phyloP scores from a whole-genome alignment of 2,113 vertebrate genomes.

The Zapornia atra region DNA sequence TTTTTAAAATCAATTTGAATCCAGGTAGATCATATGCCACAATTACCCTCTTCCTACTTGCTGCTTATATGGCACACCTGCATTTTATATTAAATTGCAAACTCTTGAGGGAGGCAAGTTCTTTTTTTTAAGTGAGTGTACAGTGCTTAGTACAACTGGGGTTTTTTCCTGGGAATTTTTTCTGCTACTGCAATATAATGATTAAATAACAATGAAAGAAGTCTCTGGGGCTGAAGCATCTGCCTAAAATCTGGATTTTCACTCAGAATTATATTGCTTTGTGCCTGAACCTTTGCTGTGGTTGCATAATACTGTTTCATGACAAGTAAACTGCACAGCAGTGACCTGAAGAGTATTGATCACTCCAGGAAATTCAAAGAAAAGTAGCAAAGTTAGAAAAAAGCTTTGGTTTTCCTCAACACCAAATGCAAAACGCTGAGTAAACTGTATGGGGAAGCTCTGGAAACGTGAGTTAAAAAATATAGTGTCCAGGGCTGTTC shows the following conservation, averaged over 20 bases:
- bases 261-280: background rate
- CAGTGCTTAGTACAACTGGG: background rate
- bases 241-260: constrained; percentile 28
- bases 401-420: background rate
- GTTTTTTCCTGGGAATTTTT: background rate
- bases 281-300: background rate
- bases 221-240: background rate
- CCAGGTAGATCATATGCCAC: background rate
- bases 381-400: constrained; percentile 16
- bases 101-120: background rate
- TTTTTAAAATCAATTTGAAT: background rate
- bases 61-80: background rate
- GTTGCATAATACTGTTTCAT: background rate
- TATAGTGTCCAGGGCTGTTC: background rate
- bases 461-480: background rate
- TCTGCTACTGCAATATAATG: background rate
- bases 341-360: background rate
- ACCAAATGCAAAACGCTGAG: background rate
- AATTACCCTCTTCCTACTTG: background rate
- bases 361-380: background rate
- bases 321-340: background rate
- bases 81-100: background rate
- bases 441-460: background rate
- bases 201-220: constrained; percentile 36
- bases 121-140: background rate